These are phyloP conservation scores for Microctonus hyperodae DNA, from an alignment of 2,888 invertebrate species.

Conservation along the genomic window DNA sequence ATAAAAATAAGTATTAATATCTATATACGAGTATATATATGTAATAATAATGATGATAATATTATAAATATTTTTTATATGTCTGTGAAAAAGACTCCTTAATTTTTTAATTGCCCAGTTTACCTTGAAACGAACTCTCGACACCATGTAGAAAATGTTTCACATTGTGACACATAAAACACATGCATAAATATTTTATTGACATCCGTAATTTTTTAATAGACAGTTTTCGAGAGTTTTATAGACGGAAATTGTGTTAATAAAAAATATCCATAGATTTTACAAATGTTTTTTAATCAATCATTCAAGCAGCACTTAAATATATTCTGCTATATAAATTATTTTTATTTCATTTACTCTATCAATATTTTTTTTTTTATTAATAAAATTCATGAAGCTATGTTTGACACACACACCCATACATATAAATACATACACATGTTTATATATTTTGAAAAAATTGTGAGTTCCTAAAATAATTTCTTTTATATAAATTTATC, in stretches of 20 bases:
- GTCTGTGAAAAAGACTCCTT: slow-evolving; percentile 9
- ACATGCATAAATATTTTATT: background rate
- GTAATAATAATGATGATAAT: too few relatives aligned
- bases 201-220: background rate
- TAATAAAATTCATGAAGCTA: background rate
- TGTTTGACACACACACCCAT: background rate
- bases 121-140: slow-evolving; percentile 23
- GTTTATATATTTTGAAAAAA: background rate
- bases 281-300: background rate
- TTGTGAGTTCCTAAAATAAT: background rate
- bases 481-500: background rate
- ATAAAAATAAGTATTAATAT: too few relatives aligned
- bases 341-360: background rate
- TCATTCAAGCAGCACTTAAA: background rate
- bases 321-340: background rate
- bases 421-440: too few relatives aligned
- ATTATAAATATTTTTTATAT: slow-evolving; percentile 23
- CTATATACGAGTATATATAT: too few relatives aligned
- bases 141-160: slow-evolving; percentile 5
- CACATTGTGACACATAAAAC: background rate
- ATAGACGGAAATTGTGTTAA: background rate
- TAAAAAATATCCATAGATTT: background rate
- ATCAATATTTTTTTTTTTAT: background rate
- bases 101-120: slow-evolving; percentile 28
- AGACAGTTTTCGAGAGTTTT: background rate